Evolutionary conservation across 2,888 invertebrate genomes (phyloP), one percentile per base, ranked within the genome.

Genomic region (Archaeoteleia sp.): DNA sequence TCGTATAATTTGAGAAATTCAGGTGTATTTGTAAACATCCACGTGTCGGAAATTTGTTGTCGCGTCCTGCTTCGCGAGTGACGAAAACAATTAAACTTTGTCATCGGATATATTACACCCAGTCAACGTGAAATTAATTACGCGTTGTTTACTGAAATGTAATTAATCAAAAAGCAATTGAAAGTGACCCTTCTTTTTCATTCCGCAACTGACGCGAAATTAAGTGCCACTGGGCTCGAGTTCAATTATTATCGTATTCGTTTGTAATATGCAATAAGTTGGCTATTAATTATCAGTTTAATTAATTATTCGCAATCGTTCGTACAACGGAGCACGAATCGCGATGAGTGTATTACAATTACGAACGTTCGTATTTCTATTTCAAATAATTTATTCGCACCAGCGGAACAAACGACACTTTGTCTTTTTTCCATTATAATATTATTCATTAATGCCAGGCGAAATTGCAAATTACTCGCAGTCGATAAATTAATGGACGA

Each of bases 61-160:
- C 25, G 25, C 25, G 25, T 42, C 12, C 8, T 17, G 23, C 12
- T 42, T 25, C 17, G 23, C 23, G 15, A 20, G 17, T 27, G 42
- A 42, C 23, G 42, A 17, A 42, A 20, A 27, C 42, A 42, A 42
- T 42, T 42, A 42, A 42, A 42, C 42, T 42, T 27, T 25, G 23
- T 42, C 42, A 25, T 25, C 12, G 42, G 42, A 42, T 42, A 10
- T 17, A 9, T 27, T 25, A 27, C 42, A 27, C 10, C 42, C 25
- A 42, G 42, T 42, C 42, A 42, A 42, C 42, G 10, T 42, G 42
- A 27, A 42, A 42, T 42, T 42, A 42, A 42, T 42, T 25, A 27
- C 42, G 23, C 13, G 25, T 13, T 25, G 42, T 42, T 27, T 25
- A 25, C 25, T 13, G 25, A 42, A 42, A 42, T 17, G 25, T 42